Evolutionary conservation across 2,888 invertebrate species (phyloP).

Genomic region (Athalia cordata): DNA sequence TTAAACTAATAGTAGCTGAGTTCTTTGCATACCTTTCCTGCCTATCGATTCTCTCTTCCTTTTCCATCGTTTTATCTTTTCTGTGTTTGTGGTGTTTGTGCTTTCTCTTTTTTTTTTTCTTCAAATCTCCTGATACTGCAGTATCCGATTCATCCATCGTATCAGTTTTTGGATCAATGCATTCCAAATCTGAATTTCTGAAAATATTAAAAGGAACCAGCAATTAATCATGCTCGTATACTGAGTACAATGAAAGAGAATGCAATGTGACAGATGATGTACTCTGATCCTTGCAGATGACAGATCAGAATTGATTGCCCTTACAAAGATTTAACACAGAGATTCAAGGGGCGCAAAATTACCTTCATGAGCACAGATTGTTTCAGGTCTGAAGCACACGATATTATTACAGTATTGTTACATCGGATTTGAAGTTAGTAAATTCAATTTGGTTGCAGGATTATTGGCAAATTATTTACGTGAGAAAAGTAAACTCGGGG

Average conservation of each 20-base stretch:
- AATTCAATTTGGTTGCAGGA: neutral
- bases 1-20: neutral
- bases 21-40: slow-evolving; percentile 60
- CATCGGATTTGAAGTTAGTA: neutral
- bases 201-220: neutral
- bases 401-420: slow-evolving; percentile 12
- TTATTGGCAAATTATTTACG: neutral
- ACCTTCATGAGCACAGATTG: slow-evolving; percentile 8
- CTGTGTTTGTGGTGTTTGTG: slow-evolving; percentile 72
- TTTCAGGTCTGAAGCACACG: slow-evolving; percentile 20
- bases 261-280: neutral
- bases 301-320: neutral
- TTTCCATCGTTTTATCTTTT: slow-evolving; percentile 68
- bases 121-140: slow-evolving; percentile 63
- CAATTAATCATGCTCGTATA: neutral
- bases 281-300: neutral
- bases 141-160: slow-evolving; percentile 63
- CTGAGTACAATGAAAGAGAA: neutral
- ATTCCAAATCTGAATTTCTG: slow-evolving; percentile 69
- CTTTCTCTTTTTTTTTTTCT: slow-evolving; percentile 70
- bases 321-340: neutral
- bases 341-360: slow-evolving; percentile 6
- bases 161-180: slow-evolving; percentile 62
- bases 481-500: neutral
- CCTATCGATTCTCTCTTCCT: slow-evolving; percentile 62